Evolutionary conservation across 2,888 invertebrate species (phyloP), one percentile per base, ranked within the genome.

Genomic region (Chrysolina americana): DNA sequence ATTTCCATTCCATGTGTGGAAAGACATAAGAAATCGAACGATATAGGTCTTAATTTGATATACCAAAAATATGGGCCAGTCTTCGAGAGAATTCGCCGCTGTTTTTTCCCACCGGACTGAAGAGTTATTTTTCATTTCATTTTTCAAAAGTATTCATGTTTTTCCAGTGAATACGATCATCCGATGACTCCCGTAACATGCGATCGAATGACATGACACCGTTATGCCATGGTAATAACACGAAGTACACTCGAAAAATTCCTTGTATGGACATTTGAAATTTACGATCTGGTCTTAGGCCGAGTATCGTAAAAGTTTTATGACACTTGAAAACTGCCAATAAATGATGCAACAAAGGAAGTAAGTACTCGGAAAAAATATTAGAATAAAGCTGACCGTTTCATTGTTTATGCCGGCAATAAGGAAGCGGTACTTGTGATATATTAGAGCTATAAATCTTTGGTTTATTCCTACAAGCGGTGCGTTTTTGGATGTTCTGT

Each of bases 281-380:
- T 68, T 68, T 41, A 68, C 21, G 41, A 68, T 15, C 17, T n/a
- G n/a, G 21, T 19, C 47, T 50, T 68, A 68, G 17, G 17, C 36
- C 68, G 68, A 19, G 21, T 36, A 41, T 23, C 59, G 28, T 70
- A 68, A 70, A 73, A 72, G 66, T 65, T 75, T 75, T 75, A 75
- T 70, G 72, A 72, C 75, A 73, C 59, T 65, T 76, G 66, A 53
- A 75, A 70, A 69, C 65, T 65, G 65, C 59, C 69, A 23, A 70
- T 76, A 73, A 76, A 76, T 76, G 73, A 73, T 73, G 73, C 75
- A 76, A 73, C 73, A 62, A 66, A 73, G 70, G 69, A 72, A 68
- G 75, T 68, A 73, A 70, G 70, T 73, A 73, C 70, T 65, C 63
- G 73, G 68, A 73, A 68, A 56, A 72, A 66, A 48, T 68, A 41